Conservation (phyloP, 1,140 invertebrate species). For the Antheraea pernyi region DNA sequence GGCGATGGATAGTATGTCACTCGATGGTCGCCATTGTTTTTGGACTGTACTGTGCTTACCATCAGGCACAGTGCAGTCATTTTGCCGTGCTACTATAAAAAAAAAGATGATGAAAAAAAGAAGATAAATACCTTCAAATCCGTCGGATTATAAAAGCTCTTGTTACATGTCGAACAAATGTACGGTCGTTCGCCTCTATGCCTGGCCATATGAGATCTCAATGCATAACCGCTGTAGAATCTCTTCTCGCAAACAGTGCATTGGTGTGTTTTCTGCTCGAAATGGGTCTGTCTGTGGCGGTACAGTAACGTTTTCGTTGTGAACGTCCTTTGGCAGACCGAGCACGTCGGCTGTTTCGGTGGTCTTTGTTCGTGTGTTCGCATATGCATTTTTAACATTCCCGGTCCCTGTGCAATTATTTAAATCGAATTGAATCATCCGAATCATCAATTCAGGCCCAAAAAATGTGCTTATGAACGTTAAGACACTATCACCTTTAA, state of each 20-base stretch:
- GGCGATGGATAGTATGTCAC: no score
- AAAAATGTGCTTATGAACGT: no score
- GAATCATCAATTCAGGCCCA: no score
- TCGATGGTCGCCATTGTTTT: no score
- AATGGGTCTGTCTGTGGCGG: conserved; percentile 80
- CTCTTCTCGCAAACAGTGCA: conserved; percentile 74
- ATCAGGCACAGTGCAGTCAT: no score
- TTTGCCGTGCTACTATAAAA: no score
- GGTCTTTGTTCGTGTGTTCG: conserved; percentile 80
- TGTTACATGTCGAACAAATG: conserved; percentile 64
- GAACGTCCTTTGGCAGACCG: conserved; percentile 80
- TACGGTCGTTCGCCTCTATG: conserved; percentile 73
- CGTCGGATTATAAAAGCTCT: conserved; percentile 76
- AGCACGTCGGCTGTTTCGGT: conserved; percentile 79
- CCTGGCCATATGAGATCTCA: conserved; percentile 72
- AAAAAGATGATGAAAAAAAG: no score
- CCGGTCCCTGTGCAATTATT: conserved; percentile 72
- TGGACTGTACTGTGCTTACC: no score
- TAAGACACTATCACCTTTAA: no score
- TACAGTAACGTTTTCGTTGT: conserved; percentile 80
- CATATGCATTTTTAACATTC: conserved; percentile 82
- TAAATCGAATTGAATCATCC: no score
- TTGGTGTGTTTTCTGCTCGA: conserved; percentile 75
- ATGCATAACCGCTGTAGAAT: conserved; percentile 74
- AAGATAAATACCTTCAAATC: conserved; percentile 65